phyloP scores from a whole-genome alignment of 2,888 invertebrate species.

The Drosophila eohydei region DNA sequence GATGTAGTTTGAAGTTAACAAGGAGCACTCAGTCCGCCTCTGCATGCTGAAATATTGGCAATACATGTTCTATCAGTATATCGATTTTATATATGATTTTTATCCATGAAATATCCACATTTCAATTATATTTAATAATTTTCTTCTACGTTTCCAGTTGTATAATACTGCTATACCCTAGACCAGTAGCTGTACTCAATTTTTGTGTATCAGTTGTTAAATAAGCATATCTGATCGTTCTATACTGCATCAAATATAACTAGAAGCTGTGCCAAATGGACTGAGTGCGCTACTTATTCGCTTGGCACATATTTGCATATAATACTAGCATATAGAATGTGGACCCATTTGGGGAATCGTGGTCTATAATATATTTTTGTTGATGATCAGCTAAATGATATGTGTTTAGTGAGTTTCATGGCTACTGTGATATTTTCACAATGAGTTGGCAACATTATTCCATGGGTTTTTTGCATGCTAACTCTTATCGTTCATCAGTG shows the following conservation, averaged over 20 bases:
- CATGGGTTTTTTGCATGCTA: not conserved
- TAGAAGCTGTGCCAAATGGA: conserved; percentile 50
- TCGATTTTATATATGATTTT: too few relatives aligned
- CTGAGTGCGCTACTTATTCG: conserved; percentile 3
- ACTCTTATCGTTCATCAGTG: conserved; percentile 49
- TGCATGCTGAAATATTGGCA: not conserved
- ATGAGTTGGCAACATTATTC: conserved; percentile 15
- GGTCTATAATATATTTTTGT: not conserved
- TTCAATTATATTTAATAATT: too few relatives aligned
- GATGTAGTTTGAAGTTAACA: too few relatives aligned
- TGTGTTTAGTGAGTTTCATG: not conserved
- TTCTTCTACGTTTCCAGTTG: too few relatives aligned
- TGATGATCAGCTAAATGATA: not conserved
- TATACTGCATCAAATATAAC: conserved; percentile 30
- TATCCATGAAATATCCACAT: too few relatives aligned
- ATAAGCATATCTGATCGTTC: conserved; percentile 2
- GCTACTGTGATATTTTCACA: not conserved
- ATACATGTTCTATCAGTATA: not conserved
- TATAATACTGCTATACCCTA: too few relatives aligned
- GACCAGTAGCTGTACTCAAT: too few relatives aligned
- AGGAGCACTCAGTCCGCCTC: too few relatives aligned
- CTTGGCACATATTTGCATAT: not conserved
- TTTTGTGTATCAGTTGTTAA: not conserved
- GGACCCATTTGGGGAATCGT: conserved; percentile 3
- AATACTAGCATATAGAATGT: conserved; percentile 6